A percentile compares a stretch with the other conserved stretches of the same genome.
These are phyloP conservation scores for Ericerus pela DNA, from an alignment of 1,140 invertebrate species.

Conservation along the genomic window DNA sequence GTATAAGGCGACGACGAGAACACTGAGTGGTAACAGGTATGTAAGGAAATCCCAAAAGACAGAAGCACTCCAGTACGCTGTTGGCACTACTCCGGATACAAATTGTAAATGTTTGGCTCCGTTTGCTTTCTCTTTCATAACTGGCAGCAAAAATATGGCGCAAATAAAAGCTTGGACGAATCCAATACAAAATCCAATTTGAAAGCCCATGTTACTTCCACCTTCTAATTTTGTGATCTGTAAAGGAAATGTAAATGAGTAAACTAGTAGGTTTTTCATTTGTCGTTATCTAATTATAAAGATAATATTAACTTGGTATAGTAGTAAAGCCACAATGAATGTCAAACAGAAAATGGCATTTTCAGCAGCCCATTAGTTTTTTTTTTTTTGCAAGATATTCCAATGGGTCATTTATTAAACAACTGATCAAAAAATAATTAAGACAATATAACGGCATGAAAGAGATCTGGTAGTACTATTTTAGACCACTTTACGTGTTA, in stretches of 20 bases:
- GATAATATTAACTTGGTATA: too few relatives aligned
- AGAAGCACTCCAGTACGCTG: slow-evolving; percentile 52
- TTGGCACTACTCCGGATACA: slow-evolving; percentile 57
- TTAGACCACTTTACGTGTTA: too few relatives aligned
- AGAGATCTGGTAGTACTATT: too few relatives aligned
- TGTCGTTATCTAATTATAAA: slow-evolving; percentile 5
- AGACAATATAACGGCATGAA: too few relatives aligned
- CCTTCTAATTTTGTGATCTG: slow-evolving; percentile 34
- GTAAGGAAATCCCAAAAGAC: slow-evolving; percentile 58
- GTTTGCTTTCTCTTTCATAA: slow-evolving; percentile 39
- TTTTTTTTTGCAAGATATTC: too few relatives aligned
- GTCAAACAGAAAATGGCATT: too few relatives aligned
- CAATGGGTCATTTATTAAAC: too few relatives aligned
- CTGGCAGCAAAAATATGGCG: slow-evolving; percentile 56
- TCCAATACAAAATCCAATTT: slow-evolving; percentile 44
- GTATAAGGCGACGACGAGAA: slow-evolving; percentile 36
- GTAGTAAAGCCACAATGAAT: too few relatives aligned
- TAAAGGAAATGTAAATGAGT: slow-evolving; percentile 18
- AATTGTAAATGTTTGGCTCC: slow-evolving; percentile 51
- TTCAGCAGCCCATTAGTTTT: too few relatives aligned
- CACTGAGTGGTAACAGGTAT: slow-evolving; percentile 38
- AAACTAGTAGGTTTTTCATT: slow-evolving; percentile 12
- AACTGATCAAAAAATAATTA: too few relatives aligned
- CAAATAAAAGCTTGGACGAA: slow-evolving; percentile 56
- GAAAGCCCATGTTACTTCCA: slow-evolving; percentile 42